Evolutionary conservation across 1,140 invertebrate species (phyloP).

Genomic region (Drosophila dunni): DNA sequence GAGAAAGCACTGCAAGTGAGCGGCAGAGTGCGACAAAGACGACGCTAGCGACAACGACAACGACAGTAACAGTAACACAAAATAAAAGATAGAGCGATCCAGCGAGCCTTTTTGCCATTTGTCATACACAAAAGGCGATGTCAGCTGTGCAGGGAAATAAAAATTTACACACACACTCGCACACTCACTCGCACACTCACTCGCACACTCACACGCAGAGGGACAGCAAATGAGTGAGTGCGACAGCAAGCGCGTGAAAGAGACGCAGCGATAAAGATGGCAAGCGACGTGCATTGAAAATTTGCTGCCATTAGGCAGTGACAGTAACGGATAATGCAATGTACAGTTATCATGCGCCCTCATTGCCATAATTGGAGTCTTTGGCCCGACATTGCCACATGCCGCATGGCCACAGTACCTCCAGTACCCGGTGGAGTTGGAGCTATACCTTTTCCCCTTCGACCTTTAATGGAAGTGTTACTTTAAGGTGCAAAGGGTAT

Average conservation of each 20-base stretch:
- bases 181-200: neutral
- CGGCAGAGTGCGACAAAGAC: neutral
- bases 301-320: conserved; percentile 59
- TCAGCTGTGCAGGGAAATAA: conserved; percentile 47
- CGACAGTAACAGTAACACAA: too few relatives aligned
- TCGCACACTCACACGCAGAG: neutral
- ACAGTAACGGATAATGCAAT: conserved; percentile 46
- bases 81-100: conserved; percentile 17
- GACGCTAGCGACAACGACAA: neutral
- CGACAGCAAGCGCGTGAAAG: neutral
- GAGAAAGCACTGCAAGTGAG: neutral
- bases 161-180: conserved; percentile 31
- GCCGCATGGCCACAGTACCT: neutral
- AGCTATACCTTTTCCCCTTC: neutral
- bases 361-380: conserved; percentile 51
- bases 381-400: conserved; percentile 7
- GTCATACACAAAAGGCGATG: conserved; percentile 50
- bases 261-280: neutral
- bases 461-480: neutral
- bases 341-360: conserved; percentile 41
- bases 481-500: too few relatives aligned
- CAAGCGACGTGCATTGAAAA: conserved; percentile 32
- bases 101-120: conserved; percentile 43
- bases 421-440: neutral
- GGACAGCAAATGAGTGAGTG: neutral